Percentiles rank a stretch among this genome's conserved stretches.
These are phyloP conservation scores for Lasiurus cinereus DNA, from an alignment of 2,113 vertebrate species.

Conservation along the genomic window DNA sequence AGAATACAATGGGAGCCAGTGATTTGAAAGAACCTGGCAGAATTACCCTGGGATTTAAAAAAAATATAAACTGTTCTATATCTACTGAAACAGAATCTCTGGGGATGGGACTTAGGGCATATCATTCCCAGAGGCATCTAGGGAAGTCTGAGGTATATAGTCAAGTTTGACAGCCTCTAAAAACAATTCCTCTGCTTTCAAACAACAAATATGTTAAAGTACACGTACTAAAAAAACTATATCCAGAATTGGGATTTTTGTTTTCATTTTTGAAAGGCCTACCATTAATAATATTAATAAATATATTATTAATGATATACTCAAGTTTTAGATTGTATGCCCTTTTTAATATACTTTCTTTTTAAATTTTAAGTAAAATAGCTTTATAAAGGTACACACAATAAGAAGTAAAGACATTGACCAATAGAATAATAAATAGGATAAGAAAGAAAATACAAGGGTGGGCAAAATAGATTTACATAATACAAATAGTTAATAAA, in stretches of 20 bases:
- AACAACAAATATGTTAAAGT: constrained; percentile 36
- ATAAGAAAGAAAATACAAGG: neutral
- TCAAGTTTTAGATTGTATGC: neutral
- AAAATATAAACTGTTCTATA: neutral
- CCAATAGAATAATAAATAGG: neutral
- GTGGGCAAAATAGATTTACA: neutral
- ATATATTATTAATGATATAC: neutral
- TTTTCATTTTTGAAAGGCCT: neutral
- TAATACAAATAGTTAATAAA: neutral
- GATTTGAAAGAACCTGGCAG: neutral
- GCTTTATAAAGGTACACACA: neutral
- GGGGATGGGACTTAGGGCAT: neutral
- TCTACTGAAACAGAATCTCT: neutral
- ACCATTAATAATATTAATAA: neutral
- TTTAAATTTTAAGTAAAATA: constrained; percentile 14
- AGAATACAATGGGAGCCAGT: neutral
- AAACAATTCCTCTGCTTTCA: constrained; percentile 34
- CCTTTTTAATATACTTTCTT: neutral
- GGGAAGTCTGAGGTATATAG: neutral
- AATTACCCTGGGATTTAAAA: neutral
- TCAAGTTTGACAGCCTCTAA: neutral
- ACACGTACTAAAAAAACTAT: constrained; percentile 19
- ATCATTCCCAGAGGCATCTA: neutral
- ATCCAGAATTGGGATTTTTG: neutral
- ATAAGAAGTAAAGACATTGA: constrained; percentile 12